phyloP scores from a whole-genome alignment of 1,140 invertebrate genomes.

The Calephelis virginiensis region DNA sequence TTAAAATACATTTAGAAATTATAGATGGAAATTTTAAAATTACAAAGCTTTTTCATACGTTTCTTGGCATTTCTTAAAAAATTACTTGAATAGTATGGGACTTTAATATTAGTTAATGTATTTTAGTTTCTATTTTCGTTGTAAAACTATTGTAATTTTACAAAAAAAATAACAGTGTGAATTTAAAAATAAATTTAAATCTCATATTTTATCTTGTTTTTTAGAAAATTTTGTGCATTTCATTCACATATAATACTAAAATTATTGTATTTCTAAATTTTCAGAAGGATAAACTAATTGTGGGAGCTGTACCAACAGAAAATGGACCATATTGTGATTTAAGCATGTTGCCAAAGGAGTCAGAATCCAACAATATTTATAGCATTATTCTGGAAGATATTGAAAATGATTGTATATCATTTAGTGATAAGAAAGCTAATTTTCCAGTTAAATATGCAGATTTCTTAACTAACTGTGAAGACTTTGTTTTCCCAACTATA shows the following conservation, averaged over 20 bases:
- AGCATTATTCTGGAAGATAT: conserved; percentile 51
- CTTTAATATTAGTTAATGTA: too few relatives aligned
- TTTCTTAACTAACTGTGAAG: conserved; percentile 59
- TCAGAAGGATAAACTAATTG: conserved; percentile 65
- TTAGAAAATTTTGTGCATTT: too few relatives aligned
- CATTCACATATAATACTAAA: conserved; percentile 5
- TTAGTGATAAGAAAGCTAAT: conserved; percentile 57
- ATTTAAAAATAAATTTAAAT: too few relatives aligned
- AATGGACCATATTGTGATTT: conserved; percentile 65
- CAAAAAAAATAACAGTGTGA: too few relatives aligned
- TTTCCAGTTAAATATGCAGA: conserved; percentile 62
- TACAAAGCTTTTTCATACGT: too few relatives aligned
- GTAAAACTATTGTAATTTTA: too few relatives aligned
- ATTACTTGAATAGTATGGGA: too few relatives aligned
- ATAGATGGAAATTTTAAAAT: too few relatives aligned
- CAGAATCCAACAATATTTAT: conserved; percentile 36
- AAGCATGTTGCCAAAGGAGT: conserved; percentile 32
- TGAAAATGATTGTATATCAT: conserved; percentile 51
- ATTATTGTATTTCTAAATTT: conserved; percentile 32
- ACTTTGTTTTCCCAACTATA: conserved; percentile 5
- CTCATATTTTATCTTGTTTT: too few relatives aligned
- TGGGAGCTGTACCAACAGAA: conserved; percentile 61
- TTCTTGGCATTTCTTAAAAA: too few relatives aligned
- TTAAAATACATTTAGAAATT: too few relatives aligned
- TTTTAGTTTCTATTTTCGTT: too few relatives aligned